Base-by-base conservation (phyloP, 2,888 invertebrate species). In the Monochamus alternatus region DNA sequence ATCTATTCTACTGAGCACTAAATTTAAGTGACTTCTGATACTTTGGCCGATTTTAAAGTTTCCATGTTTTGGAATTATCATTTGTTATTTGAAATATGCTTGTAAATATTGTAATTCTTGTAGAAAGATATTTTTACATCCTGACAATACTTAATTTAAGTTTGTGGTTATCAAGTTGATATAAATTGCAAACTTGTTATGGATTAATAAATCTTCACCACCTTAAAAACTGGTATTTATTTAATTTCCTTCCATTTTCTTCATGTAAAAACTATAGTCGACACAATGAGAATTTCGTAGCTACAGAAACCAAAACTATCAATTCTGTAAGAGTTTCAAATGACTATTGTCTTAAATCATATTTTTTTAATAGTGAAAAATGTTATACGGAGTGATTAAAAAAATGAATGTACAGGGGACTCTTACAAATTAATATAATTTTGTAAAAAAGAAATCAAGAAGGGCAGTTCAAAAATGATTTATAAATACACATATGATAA, bases 91-190 rank as follows among this genome's bases (percentile, higher is more conserved):
- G 32, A 66, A 58, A 60, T 75, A 75, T 60, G 79, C 73, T 75
- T 80, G 81, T 81, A 81, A 64, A 82, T 80, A 82, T 75, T 75
- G 77, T 77, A 75, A 81, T 75, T 84, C 81, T 81, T 81, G 81
- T 82, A 84, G 83, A 82, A 84, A 84, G 83, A 85, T 87, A 87
- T 88, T 88, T 87, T 88, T 88, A 86, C 87, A 88, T 87, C 84
- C 85, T 83, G 87, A 88, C 87, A 88, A 88, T 87, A 87, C 84
- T 70, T 76, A 70, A 78, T 75, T 78, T 81, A 78, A 78, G 78
- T 78, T 73, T 74, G 60, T 63, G 73, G 67, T 67, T 75, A 72
- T 67, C 72, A 69, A 68, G 68, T 71, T 65, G 66, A 67, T 52
- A 32, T 73, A 73, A 70, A 66, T 63, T 72, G 65, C 69, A 70